Conservation (phyloP, 2,113 vertebrate genomes). For the Dromaius novaehollandiae region DNA sequence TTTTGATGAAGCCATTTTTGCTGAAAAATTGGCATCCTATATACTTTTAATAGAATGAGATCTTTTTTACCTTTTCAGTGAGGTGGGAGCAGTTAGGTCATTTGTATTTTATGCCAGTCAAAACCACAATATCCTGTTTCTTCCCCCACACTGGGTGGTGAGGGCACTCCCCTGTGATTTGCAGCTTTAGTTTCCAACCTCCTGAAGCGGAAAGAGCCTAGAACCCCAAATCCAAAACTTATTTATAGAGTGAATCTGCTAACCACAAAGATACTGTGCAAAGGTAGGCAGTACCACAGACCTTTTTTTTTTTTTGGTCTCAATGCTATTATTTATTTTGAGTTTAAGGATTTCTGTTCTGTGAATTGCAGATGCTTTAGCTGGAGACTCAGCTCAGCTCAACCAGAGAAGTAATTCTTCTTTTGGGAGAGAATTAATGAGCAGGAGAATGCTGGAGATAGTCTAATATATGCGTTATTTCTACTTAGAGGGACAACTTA, state of each 20-base stretch:
- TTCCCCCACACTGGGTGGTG: not conserved
- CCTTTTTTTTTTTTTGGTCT: not conserved
- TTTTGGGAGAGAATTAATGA: not conserved
- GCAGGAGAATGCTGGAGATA: not conserved
- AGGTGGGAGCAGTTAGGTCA: not conserved
- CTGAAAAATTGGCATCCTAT: not conserved
- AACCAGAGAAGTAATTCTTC: not conserved
- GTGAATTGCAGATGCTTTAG: not conserved
- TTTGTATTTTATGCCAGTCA: not conserved
- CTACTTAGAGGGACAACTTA: not conserved
- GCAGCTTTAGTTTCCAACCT: slow-evolving; percentile 30
- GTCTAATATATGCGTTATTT: not conserved
- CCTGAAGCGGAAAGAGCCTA: not conserved
- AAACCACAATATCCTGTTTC: slow-evolving; percentile 13
- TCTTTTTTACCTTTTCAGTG: not conserved
- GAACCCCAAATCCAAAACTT: not conserved
- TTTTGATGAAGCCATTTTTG: not conserved
- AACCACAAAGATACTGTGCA: not conserved
- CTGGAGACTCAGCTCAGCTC: not conserved
- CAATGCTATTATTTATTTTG: not conserved
- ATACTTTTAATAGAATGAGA: not conserved
- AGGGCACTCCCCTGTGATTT: slow-evolving; percentile 6
- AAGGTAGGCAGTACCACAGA: not conserved
- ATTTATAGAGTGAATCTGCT: slow-evolving; percentile 29
- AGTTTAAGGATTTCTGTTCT: not conserved